phyloP scores from a whole-genome alignment of 2,888 invertebrate genomes.

The Thalpophila matura region DNA sequence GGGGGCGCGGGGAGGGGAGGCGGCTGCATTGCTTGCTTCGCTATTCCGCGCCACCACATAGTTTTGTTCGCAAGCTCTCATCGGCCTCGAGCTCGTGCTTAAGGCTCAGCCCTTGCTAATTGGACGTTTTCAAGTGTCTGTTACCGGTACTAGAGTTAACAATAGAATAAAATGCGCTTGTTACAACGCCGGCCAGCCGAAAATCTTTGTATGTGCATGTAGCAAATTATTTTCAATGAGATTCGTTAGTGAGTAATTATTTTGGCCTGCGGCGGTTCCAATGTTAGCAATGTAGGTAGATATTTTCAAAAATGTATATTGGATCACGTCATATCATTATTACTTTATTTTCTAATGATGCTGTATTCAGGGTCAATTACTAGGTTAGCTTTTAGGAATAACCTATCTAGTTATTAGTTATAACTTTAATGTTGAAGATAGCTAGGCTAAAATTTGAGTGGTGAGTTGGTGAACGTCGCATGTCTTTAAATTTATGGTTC shows the following conservation, averaged over 20 bases:
- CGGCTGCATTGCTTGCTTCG: slow-evolving; percentile 77
- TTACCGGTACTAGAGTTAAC: slow-evolving; percentile 70
- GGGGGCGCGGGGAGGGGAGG: slow-evolving; percentile 59
- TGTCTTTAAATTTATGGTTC: too few relatives aligned
- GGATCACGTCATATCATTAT: slow-evolving; percentile 18
- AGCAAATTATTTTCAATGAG: slow-evolving; percentile 59
- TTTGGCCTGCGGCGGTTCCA: slow-evolving; percentile 45
- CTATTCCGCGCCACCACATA: slow-evolving; percentile 83
- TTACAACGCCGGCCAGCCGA: slow-evolving; percentile 54
- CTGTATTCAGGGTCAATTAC: too few relatives aligned
- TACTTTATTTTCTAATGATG: slow-evolving; percentile 28
- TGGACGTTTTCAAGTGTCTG: slow-evolving; percentile 79
- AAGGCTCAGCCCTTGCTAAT: slow-evolving; percentile 82
- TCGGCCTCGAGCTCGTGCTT: slow-evolving; percentile 79
- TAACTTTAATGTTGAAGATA: too few relatives aligned
- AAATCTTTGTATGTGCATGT: slow-evolving; percentile 56
- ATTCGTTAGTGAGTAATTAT: slow-evolving; percentile 59
- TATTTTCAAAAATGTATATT: slow-evolving; percentile 48
- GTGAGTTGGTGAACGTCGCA: too few relatives aligned
- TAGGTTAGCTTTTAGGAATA: too few relatives aligned
- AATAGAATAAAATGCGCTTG: slow-evolving; percentile 64
- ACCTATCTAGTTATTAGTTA: too few relatives aligned
- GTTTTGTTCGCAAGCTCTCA: slow-evolving; percentile 86
- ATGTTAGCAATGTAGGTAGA: slow-evolving; percentile 30
- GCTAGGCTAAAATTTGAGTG: too few relatives aligned